Evolutionary conservation across 2,113 vertebrate genomes (phyloP).

Genomic region (Garra rufa): DNA sequence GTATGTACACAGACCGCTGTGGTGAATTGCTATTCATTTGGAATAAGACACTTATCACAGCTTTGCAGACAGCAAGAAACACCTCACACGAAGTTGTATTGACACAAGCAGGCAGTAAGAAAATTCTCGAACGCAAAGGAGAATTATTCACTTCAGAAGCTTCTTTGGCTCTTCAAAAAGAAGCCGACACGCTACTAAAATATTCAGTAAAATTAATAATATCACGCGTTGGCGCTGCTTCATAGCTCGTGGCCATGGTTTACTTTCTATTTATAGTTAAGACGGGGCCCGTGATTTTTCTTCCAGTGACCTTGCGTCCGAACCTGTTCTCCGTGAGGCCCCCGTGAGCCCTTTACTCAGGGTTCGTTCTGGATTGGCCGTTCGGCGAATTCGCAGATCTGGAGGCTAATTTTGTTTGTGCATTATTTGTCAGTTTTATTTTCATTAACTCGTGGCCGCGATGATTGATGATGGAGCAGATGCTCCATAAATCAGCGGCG

Average conservation of each 20-base stretch:
- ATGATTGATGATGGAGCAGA: slow-evolving; percentile 48
- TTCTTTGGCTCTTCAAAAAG: slow-evolving; percentile 72
- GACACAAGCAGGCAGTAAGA: slow-evolving; percentile 72
- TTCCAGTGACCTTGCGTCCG: not conserved
- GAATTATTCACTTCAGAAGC: slow-evolving; percentile 78
- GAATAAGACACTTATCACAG: slow-evolving; percentile 81
- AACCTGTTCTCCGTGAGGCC: slow-evolving; percentile 16
- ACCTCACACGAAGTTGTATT: slow-evolving; percentile 79
- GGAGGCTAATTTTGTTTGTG: slow-evolving; percentile 44
- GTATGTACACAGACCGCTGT: slow-evolving; percentile 73
- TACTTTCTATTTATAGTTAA: slow-evolving; percentile 26
- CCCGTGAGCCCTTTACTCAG: not conserved
- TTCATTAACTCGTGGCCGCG: slow-evolving; percentile 36
- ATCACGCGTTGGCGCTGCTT: slow-evolving; percentile 65
- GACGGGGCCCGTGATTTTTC: not conserved
- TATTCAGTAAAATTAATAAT: slow-evolving; percentile 71
- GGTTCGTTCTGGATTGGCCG: not conserved
- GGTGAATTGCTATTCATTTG: slow-evolving; percentile 77
- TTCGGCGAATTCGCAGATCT: slow-evolving; percentile 48
- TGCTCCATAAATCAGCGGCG: slow-evolving; percentile 51
- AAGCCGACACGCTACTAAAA: slow-evolving; percentile 62
- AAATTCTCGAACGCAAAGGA: slow-evolving; percentile 67
- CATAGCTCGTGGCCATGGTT: slow-evolving; percentile 46
- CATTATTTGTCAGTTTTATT: slow-evolving; percentile 47
- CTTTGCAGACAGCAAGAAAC: slow-evolving; percentile 73